These are phyloP conservation scores for Hephaestus fuliginosus DNA, from an alignment of 2,797 vertebrate species.

Conservation along the genomic window DNA sequence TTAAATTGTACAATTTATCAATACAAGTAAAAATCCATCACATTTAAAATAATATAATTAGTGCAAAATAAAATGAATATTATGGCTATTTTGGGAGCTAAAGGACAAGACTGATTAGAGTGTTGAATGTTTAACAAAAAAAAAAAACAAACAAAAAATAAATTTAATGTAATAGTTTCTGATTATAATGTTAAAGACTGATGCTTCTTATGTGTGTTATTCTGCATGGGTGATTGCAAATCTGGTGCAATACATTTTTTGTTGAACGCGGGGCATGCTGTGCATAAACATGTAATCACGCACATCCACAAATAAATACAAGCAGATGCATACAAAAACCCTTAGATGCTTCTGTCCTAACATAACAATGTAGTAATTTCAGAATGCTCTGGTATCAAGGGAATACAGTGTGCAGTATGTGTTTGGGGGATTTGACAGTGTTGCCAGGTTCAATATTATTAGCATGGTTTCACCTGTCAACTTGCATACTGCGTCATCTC, in stretches of 20 bases:
- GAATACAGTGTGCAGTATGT: slow-evolving; percentile 54
- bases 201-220: not conserved
- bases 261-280: not conserved
- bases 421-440: slow-evolving; percentile 70
- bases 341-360: slow-evolving; percentile 17
- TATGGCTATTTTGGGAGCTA: not conserved
- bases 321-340: slow-evolving; percentile 20
- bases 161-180: no score
- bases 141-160: not conserved
- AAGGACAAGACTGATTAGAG: not conserved
- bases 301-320: slow-evolving; percentile 28
- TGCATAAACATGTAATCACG: not conserved
- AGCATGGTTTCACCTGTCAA: slow-evolving; percentile 71
- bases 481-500: slow-evolving; percentile 56
- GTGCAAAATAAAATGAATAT: not conserved
- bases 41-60: not conserved
- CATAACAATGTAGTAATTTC: slow-evolving; percentile 55
- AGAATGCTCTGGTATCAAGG: slow-evolving; percentile 48
- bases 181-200: not conserved
- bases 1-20: not conserved
- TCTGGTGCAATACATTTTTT: not conserved
- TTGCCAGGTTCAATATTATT: slow-evolving; percentile 77
- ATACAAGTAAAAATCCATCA: not conserved
- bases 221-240: no score
- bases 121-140: not conserved